Base-by-base conservation (phyloP, 2,797 vertebrate species). In the Bucorvus abyssinicus region DNA sequence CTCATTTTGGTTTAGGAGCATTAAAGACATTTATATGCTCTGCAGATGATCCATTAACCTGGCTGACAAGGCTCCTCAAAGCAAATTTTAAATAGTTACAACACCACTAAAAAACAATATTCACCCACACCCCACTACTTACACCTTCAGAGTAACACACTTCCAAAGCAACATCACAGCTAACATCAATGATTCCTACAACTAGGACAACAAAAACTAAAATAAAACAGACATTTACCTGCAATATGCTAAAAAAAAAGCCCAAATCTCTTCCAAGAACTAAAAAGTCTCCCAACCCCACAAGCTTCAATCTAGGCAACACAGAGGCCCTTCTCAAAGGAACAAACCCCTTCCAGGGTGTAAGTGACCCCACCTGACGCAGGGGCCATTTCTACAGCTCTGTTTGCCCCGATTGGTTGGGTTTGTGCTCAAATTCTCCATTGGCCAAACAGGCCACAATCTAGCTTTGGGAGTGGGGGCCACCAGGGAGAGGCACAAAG, bases 261-360 rank as follows among this genome's bases (percentile, higher is more conserved):
- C 0, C 32, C 11, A 47, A 47, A 75, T 30, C 0, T 2, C 40
- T 23, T 50, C 38, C 10, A 90, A 68, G 6, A 47, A 4, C 6
- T 16, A 60, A 59, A 21, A 21, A 5, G 1, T 12, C 32, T 14
- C 17, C 6, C 8, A 80, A 30, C 0, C 2, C 10, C 20, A 13
- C 12, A 69, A 80, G 0, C 3, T 1, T 16, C n/a, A 16, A 29
- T 12, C n/a, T 7, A 9, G 3, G 2, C 2, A 3, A 0, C 0
- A 1, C 1, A 20, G 3, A 19, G 1, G 0, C 10, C 44, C 0
- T 9, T 7, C 38, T 7, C 13, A 36, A 13, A 22, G 4, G 1
- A 68, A 3, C 8, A 70, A 5, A 34, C 2, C 3, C 1, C 17
- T 2, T 1, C 24, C 1, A 18, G 3, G 6, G 4, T 1, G 0